Evolutionary conservation across 2,888 invertebrate species (phyloP), one percentile per base, ranked within the genome.

Genomic region (Oeneis ivallda): DNA sequence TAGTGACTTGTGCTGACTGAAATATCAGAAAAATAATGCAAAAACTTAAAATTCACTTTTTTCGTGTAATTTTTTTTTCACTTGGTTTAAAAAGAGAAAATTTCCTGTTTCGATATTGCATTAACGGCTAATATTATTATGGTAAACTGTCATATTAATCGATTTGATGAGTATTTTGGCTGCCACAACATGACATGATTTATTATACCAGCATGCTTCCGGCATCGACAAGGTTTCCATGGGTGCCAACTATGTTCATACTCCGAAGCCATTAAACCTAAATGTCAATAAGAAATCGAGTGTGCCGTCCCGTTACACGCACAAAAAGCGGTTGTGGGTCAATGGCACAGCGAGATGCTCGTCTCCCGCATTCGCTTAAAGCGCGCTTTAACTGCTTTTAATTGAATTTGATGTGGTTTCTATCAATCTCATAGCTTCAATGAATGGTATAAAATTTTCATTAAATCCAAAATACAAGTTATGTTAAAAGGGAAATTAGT

Each of bases 301-400:
- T 88, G 84, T 87, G 86, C 75, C 86, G 82, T 75, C 70, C 91
- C 91, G 91, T 92, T 92, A 92, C 78, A 75, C 79, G 81, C 70
- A 89, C 87, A 92, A 90, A 91, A 91, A 90, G 80, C 79, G 79
- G 85, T 81, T 87, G 84, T 91, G 72, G 91, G 91, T 92, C 90
- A 92, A 79, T 85, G 86, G 91, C 87, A 89, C 90, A 87, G 73
- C 76, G 70, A 75, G 75, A 75, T 78, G 78, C 77, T 78, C 77
- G 71, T 72, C 73, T 73, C 72, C 72, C 73, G 71, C 73, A 72
- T 71, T 74, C 72, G 69, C 72, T 76, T 74, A 72, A 76, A 74
- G 72, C 72, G 72, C 71, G 70, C 64, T 65, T 71, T 71, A 72
- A 71, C 72, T 74, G 74, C 74, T 72, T 67, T 70, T 71, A 72